A percentile compares a stretch with the other conserved stretches of the same genome.
Evolutionary conservation across 2,113 vertebrate genomes (phyloP).

Genomic region (Sceloporus tristichus): DNA sequence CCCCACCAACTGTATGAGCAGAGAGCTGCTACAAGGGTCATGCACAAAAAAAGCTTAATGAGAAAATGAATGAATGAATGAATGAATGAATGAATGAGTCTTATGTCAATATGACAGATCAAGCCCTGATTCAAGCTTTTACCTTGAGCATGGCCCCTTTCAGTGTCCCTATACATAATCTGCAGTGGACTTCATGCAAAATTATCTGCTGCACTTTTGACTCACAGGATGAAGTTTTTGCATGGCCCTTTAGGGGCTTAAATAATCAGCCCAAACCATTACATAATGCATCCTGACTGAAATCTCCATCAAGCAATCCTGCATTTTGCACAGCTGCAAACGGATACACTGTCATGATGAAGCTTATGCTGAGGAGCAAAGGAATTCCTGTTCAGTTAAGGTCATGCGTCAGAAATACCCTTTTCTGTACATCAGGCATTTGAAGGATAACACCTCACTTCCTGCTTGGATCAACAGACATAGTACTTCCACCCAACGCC

Average conservation of each 20-base stretch:
- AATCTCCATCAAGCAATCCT: constrained; percentile 46
- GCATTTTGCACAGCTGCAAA: constrained; percentile 63
- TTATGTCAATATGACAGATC: not conserved
- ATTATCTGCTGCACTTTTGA: not conserved
- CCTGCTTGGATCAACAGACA: constrained; percentile 66
- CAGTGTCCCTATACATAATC: not conserved
- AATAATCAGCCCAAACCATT: constrained; percentile 19
- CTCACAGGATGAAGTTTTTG: not conserved
- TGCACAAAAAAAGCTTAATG: too few species aligned
- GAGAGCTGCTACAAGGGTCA: too few species aligned
- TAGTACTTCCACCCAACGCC: constrained; percentile 40
- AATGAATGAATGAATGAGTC: too few species aligned
- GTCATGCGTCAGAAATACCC: constrained; percentile 79
- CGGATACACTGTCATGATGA: constrained; percentile 49
- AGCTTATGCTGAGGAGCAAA: constrained; percentile 66
- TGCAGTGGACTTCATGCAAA: not conserved
- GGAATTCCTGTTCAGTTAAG: constrained; percentile 68
- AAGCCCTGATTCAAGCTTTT: not conserved
- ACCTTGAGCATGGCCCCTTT: not conserved
- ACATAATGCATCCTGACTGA: constrained; percentile 48
- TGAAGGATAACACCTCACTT: constrained; percentile 76
- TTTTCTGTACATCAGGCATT: constrained; percentile 71
- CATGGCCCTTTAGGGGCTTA: not conserved
- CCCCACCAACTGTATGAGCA: too few species aligned
- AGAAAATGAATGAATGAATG: too few species aligned